Conservation (phyloP, 2,797 vertebrate species). For the Rachycentron canadum region DNA sequence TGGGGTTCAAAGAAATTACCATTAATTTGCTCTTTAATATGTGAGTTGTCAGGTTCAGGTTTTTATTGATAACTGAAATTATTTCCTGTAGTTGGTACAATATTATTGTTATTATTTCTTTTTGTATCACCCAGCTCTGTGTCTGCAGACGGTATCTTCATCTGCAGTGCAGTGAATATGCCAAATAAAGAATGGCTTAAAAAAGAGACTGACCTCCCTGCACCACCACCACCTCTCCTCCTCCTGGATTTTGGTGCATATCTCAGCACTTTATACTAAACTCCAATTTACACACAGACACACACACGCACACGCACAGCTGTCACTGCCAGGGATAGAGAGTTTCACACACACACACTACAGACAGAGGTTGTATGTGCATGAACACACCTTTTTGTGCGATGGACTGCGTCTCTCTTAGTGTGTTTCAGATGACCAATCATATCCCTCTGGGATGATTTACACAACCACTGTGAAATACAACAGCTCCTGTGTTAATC, state of each 20-base stretch:
- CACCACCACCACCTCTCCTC: neutral
- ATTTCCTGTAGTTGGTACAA: neutral
- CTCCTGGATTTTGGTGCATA: conserved; percentile 43
- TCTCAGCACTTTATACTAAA: conserved; percentile 60
- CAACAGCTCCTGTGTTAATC: neutral
- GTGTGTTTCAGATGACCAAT: neutral
- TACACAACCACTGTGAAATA: conserved; percentile 3
- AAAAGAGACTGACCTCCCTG: conserved; percentile 28
- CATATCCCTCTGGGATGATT: neutral
- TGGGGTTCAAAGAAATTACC: no score
- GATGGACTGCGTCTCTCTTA: neutral
- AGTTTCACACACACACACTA: neutral
- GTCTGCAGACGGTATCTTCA: conserved; percentile 16
- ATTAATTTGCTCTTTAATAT: no score
- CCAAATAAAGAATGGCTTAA: conserved; percentile 43
- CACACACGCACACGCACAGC: conserved; percentile 18
- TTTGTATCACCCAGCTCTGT: neutral
- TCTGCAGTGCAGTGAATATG: conserved; percentile 61
- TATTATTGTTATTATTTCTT: neutral
- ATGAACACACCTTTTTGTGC: neutral
- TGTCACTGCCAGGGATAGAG: conserved; percentile 47
- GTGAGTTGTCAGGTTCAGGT: neutral
- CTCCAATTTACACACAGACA: neutral
- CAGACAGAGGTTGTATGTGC: neutral
- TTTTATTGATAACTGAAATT: neutral